Conservation (phyloP, 37 sponge, comb jelly and placozoan species). For the Amphimedon queenslandica region DNA sequence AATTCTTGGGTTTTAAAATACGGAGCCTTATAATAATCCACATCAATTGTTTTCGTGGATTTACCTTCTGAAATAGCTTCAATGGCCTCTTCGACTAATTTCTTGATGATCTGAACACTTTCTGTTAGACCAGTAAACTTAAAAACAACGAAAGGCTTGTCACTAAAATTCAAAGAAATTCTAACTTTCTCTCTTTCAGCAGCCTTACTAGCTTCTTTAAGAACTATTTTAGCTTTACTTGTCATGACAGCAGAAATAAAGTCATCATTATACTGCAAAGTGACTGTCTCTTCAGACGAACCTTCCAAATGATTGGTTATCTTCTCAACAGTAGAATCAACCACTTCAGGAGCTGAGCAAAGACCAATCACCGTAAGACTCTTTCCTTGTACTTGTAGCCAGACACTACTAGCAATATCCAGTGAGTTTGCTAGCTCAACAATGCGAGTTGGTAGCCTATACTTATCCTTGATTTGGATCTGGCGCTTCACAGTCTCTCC, state of each 20-base stretch:
- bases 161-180: not conserved
- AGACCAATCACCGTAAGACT: conserved; percentile 24
- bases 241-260: not conserved
- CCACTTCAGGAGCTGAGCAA: conserved; percentile 9
- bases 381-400: conserved; percentile 6
- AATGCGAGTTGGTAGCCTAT: not conserved
- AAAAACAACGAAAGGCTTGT: not conserved
- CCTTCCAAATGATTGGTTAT: not conserved
- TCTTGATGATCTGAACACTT: not conserved
- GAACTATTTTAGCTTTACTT: not conserved
- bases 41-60: conserved; percentile 3
- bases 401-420: conserved; percentile 2
- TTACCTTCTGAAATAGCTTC: conserved; percentile 12
- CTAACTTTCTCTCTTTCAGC: not conserved
- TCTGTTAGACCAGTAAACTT: not conserved
- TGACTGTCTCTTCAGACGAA: not conserved
- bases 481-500: not conserved
- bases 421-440: not conserved
- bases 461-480: not conserved
- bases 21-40: not conserved
- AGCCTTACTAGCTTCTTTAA: not conserved
- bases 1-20: conserved; percentile 31
- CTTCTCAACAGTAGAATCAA: not conserved
- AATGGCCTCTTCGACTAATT: not conserved
- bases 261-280: not conserved